Base-by-base conservation (phyloP, 2,113 vertebrate genomes). In the Bagarius yarrelli region DNA sequence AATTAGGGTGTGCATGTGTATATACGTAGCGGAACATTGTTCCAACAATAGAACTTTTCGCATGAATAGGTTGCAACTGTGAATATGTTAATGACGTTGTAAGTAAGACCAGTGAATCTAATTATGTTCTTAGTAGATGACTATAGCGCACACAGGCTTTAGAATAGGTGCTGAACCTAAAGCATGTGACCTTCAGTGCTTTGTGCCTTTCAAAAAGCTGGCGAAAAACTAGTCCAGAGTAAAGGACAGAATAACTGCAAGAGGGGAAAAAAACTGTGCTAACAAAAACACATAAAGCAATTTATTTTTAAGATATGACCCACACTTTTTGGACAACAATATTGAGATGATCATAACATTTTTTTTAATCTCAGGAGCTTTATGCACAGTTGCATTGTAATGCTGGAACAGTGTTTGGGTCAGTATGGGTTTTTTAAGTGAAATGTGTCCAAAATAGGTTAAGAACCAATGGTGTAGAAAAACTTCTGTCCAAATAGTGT, bases 221-320 rank as follows among this genome's bases (percentile, higher is more conserved):
- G 11, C 50, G 23, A 67, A 69, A 47, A 79, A 69, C 34, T 44
- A 67, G 63, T 70, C 32, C 34, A 77, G 34, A 23, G 64, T 40
- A 25, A 66, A 79, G 77, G 23, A 55, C 23, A 69, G 64, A 55
- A 55, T 8, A 79, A 79, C 61, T 66, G 27, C 36, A 52, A 30
- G 16, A 15, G 4, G 30, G 8, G 16, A 78, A 78, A 64, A 67
- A 66, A 69, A 52, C 5, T 52, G n/a, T 71, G n/a, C 44, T 50
- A 50, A 15, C 6, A 70, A 47, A 69, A 47, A 67, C 12, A 44
- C 21, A 69, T 47, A 21, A 5, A 47, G n/a, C 67, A 50, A 23
- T 52, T 52, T 71, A 50, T 50, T 71, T 30, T 13, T 15, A 50
- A 50, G 1, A 71, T 44, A 44, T 27, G 30, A 71, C 16, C 27